A percentile compares a stretch with the other conserved stretches of the same genome.
These are phyloP conservation scores for Aselliscus stoliczkanus DNA, from an alignment of 2,797 vertebrate species.

Conservation along the genomic window DNA sequence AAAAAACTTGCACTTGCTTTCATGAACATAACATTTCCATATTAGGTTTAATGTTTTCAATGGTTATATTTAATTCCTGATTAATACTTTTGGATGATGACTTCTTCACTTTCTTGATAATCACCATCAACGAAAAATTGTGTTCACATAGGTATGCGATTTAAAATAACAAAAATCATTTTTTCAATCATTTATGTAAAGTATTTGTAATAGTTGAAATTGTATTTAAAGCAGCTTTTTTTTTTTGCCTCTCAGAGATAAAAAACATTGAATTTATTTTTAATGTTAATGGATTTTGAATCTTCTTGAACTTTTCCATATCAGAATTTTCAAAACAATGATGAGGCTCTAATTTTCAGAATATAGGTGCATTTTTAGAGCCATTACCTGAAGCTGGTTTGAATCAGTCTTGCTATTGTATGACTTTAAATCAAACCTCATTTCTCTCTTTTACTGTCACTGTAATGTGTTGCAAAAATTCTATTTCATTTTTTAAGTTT, in stretches of 20 bases:
- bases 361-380: neutral
- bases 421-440: neutral
- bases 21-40: neutral
- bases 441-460: slow-evolving; percentile 12
- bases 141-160: neutral
- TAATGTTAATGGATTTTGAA: neutral
- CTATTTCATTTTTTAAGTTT: neutral
- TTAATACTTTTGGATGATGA: neutral
- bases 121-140: neutral
- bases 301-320: neutral
- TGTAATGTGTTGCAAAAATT: neutral
- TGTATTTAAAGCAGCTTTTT: neutral
- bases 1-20: neutral
- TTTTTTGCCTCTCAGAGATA: neutral
- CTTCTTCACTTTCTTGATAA: neutral
- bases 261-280: neutral
- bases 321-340: slow-evolving; percentile 7
- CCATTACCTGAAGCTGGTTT: neutral
- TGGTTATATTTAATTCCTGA: neutral
- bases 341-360: neutral
- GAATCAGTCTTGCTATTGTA: neutral
- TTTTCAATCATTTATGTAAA: neutral
- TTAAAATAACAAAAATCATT: neutral
- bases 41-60: neutral
- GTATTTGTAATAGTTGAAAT: neutral